Percentiles rank a stretch among this genome's conserved stretches.
phyloP scores from a whole-genome alignment of 2,113 vertebrate genomes.

The Ciconia boyciana region DNA sequence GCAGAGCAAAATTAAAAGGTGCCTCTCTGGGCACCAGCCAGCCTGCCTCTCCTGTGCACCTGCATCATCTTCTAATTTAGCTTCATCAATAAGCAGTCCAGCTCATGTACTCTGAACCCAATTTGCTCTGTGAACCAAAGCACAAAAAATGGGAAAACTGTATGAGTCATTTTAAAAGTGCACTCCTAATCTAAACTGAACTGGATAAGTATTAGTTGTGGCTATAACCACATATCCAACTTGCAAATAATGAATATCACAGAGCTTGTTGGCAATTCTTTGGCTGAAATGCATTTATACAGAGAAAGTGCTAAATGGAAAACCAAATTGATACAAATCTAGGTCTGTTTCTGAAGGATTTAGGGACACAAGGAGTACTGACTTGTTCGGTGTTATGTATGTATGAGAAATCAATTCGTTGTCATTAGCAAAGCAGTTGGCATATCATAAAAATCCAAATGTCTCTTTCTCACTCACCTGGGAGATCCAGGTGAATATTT shows the following conservation, averaged over 20 bases:
- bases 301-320: not conserved
- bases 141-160: not conserved
- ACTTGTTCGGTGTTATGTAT: not conserved
- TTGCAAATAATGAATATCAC: not conserved
- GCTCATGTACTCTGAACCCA: not conserved
- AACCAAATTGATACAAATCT: not conserved
- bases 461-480: not conserved
- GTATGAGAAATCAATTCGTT: not conserved
- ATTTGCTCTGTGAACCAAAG: not conserved
- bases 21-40: not conserved
- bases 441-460: not conserved
- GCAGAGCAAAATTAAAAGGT: not conserved
- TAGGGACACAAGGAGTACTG: not conserved
- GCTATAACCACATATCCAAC: not conserved
- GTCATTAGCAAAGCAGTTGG: not conserved
- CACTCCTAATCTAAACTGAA: not conserved
- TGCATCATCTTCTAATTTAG: not conserved
- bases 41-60: not conserved
- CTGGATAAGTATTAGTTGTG: not conserved
- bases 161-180: not conserved
- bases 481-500: not conserved
- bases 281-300: not conserved
- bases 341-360: not conserved
- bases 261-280: not conserved
- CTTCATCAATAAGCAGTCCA: not conserved